Conservation (phyloP, 2,888 invertebrate species). For the Caenorhabditis sp. region DNA sequence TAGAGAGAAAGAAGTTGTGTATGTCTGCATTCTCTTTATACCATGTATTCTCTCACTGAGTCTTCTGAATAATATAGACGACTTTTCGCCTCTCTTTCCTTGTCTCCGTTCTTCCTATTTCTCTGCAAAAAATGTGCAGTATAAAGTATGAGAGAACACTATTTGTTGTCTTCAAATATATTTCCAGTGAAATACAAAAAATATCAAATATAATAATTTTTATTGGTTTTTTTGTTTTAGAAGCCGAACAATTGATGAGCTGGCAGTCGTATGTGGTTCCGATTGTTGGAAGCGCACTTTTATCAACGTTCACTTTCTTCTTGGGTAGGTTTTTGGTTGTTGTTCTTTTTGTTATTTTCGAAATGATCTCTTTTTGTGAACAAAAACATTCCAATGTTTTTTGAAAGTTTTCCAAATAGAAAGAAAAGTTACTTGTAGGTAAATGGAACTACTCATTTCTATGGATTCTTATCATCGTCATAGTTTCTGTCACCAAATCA, state of each 20-base stretch:
- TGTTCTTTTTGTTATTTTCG: not conserved
- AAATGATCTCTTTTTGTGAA: too few species aligned
- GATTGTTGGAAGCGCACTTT: slow-evolving; percentile 48
- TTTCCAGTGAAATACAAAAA: too few species aligned
- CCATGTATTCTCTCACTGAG: not conserved
- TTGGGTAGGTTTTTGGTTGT: slow-evolving; percentile 27
- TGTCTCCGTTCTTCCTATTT: slow-evolving; percentile 6
- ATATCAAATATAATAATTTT: too few species aligned
- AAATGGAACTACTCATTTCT: slow-evolving; percentile 50
- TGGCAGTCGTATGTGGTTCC: slow-evolving; percentile 62
- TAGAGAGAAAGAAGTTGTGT: not conserved
- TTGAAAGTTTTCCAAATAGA: not conserved
- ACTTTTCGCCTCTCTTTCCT: not conserved
- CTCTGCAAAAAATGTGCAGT: not conserved
- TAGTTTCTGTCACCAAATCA: slow-evolving; percentile 62
- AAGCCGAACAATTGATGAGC: slow-evolving; percentile 36
- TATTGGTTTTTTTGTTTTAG: not conserved
- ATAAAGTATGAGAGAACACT: too few species aligned
- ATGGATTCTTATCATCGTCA: slow-evolving; percentile 64
- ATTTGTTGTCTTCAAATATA: too few species aligned
- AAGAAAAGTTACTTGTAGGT: slow-evolving; percentile 24
- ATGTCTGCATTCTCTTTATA: not conserved
- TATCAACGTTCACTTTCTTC: slow-evolving; percentile 50
- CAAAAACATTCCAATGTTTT: too few species aligned
- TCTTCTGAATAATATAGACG: not conserved